phyloP scores from a whole-genome alignment of 2,113 vertebrate genomes.

The Pygoscelis antarcticus region DNA sequence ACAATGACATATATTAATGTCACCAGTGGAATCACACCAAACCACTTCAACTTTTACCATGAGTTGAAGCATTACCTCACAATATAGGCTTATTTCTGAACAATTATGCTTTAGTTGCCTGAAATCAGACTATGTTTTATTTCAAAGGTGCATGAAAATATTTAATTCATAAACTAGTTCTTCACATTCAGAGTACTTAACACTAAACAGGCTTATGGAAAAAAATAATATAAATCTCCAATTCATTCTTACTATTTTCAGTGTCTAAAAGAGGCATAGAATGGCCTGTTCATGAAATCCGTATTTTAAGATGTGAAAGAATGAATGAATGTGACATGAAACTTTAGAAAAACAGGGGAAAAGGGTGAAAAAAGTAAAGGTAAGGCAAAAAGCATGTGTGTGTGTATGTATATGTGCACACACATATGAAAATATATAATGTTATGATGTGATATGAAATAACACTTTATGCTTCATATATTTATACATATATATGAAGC shows the following conservation, averaged over 20 bases:
- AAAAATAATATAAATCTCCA: not conserved
- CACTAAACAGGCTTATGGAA: not conserved
- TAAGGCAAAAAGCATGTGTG: not conserved
- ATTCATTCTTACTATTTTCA: not conserved
- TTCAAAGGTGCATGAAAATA: not conserved
- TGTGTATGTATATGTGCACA: fast-evolving
- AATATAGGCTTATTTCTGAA: not conserved
- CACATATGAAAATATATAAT: not conserved
- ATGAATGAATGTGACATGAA: not conserved
- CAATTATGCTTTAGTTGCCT: not conserved
- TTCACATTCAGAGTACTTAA: not conserved
- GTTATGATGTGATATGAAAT: no score
- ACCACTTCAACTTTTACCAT: not conserved
- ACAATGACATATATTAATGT: not conserved
- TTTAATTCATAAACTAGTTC: not conserved
- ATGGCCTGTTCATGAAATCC: not conserved
- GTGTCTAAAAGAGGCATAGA: not conserved
- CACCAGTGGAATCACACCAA: not conserved
- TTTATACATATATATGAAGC: not conserved
- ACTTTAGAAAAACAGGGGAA: not conserved
- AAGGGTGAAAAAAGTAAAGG: fast-evolving
- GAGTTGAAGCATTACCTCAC: not conserved
- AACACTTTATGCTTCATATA: not conserved
- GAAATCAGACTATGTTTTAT: not conserved
- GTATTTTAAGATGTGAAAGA: not conserved